These are phyloP conservation scores for Platycercus adscitus DNA, from an alignment of 2,113 vertebrate species.

Conservation along the genomic window DNA sequence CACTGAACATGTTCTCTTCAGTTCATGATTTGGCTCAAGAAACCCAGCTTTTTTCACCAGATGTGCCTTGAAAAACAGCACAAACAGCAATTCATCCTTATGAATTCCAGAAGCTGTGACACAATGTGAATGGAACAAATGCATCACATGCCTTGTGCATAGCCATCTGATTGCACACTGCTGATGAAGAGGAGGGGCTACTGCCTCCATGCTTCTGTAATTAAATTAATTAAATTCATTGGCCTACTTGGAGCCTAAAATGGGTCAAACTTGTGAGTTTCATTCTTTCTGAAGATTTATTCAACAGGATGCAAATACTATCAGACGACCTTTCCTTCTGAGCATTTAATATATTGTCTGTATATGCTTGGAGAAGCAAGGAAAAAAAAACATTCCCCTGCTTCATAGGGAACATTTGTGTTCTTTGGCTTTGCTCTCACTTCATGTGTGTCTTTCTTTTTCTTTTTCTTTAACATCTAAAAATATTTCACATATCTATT, in stretches of 20 bases:
- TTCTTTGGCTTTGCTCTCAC: neutral
- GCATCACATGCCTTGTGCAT: rapidly evolving
- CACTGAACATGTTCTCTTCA: neutral
- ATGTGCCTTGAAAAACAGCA: neutral
- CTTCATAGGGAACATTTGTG: neutral
- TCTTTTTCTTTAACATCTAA: neutral
- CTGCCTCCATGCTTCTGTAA: neutral
- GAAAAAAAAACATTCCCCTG: neutral
- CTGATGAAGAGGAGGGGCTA: neutral
- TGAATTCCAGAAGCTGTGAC: neutral
- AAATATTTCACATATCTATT: neutral
- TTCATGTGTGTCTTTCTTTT: neutral
- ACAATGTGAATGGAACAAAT: neutral
- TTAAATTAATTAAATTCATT: neutral
- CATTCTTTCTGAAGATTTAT: neutral
- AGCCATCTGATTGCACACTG: neutral
- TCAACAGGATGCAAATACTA: neutral
- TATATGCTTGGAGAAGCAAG: neutral
- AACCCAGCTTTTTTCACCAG: neutral
- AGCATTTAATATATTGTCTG: neutral
- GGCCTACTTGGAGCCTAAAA: neutral
- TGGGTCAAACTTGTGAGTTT: neutral
- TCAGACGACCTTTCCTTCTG: neutral
- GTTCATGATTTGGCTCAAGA: neutral
- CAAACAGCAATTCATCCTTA: neutral